These are phyloP conservation scores for Phenacoccus solenopsis DNA, from an alignment of 1,140 invertebrate genomes.

Conservation along the genomic window DNA sequence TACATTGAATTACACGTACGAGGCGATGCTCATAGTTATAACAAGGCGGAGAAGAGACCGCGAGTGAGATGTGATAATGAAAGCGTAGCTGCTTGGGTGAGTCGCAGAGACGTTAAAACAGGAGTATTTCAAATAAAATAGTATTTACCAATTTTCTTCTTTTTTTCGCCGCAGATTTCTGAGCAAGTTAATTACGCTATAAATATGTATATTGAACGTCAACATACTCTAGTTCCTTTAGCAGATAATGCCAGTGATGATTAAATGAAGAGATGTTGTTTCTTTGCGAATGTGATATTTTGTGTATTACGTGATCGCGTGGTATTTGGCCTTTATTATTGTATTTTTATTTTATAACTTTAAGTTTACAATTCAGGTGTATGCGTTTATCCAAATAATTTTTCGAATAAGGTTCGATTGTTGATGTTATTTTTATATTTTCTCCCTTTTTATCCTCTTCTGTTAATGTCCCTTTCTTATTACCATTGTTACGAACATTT, in stretches of 20 bases:
- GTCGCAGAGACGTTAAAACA: slow-evolving; percentile 32
- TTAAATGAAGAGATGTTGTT: neutral
- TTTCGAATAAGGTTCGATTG: neutral
- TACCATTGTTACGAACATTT: no score
- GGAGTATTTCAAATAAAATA: neutral
- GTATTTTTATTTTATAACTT: neutral
- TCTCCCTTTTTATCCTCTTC: no score
- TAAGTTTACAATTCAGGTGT: neutral
- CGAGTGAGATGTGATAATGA: slow-evolving; percentile 70
- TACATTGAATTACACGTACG: slow-evolving; percentile 67
- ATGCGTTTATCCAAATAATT: neutral
- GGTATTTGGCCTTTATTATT: neutral
- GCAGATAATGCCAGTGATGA: slow-evolving; percentile 9
- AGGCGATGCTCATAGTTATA: slow-evolving; percentile 35
- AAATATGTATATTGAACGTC: slow-evolving; percentile 66
- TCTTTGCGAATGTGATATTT: neutral
- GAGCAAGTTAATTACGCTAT: slow-evolving; percentile 76
- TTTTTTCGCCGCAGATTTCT: slow-evolving; percentile 38
- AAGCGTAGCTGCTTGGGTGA: slow-evolving; percentile 63
- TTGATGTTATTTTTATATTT: neutral
- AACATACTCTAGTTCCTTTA: slow-evolving; percentile 39
- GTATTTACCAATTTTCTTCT: slow-evolving; percentile 18
- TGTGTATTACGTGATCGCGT: neutral
- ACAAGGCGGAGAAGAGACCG: slow-evolving; percentile 49
- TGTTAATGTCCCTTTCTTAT: no score